These are phyloP conservation scores for Microplitis mediator DNA, from an alignment of 1,140 invertebrate species.

Conservation along the genomic window DNA sequence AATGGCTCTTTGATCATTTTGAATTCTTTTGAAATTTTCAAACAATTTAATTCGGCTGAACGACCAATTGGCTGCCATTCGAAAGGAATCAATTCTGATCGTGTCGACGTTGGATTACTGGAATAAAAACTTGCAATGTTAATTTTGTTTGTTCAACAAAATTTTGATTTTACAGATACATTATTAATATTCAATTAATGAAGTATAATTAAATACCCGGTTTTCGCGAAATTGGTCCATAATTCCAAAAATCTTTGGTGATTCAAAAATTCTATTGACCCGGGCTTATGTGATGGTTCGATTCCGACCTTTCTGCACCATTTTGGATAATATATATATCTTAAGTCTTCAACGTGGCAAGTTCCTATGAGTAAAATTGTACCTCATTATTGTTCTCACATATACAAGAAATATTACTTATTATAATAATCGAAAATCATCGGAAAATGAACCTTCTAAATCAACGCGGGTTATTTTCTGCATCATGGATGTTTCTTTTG, in stretches of 20 bases:
- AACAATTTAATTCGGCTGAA: constrained; percentile 16
- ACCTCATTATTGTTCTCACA: no score
- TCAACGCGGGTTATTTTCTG: constrained; percentile 15
- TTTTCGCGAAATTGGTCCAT: constrained; percentile 56
- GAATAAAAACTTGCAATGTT: not conserved
- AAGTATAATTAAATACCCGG: no score
- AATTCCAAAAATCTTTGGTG: constrained; percentile 45
- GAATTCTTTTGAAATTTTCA: constrained; percentile 34
- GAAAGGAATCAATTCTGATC: constrained; percentile 37
- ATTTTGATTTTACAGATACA: not conserved
- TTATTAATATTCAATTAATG: no score
- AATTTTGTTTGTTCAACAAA: not conserved
- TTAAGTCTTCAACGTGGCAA: constrained; percentile 45
- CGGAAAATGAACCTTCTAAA: not conserved
- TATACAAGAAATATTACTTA: no score
- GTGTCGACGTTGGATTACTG: not conserved
- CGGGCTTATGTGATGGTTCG: not conserved
- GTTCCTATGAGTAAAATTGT: constrained; percentile 37
- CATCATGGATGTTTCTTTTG: not conserved
- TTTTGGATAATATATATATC: constrained; percentile 39
- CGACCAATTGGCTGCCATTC: constrained; percentile 49
- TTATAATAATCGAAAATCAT: no score
- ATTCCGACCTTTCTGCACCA: not conserved
- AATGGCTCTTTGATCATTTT: constrained; percentile 23
- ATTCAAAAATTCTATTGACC: constrained; percentile 24